These are phyloP conservation scores for Malurus elegans DNA, from an alignment of 2,113 vertebrate species.

Conservation along the genomic window DNA sequence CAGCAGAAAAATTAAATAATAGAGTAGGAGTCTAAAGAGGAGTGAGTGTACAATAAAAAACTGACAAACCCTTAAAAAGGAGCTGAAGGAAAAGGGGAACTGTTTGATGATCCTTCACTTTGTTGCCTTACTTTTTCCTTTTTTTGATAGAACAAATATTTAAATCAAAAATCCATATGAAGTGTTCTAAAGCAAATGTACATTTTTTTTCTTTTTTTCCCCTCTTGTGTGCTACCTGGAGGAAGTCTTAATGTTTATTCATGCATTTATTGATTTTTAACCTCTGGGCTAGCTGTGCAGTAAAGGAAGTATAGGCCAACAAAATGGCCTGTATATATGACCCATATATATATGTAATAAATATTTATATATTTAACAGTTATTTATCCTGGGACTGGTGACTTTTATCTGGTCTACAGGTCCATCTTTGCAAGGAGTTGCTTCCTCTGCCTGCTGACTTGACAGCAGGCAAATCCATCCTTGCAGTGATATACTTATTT, in stretches of 20 bases:
- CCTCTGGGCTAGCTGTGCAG: not conserved
- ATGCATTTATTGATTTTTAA: not conserved
- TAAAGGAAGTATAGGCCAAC: not conserved
- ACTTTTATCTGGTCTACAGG: not conserved
- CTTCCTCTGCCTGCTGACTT: not conserved
- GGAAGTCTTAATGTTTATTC: not conserved
- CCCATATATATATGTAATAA: no score
- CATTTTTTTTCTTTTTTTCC: not conserved
- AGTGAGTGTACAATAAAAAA: not conserved
- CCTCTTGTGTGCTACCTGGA: not conserved
- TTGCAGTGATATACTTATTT: not conserved
- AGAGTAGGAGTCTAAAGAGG: not conserved
- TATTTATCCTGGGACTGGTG: not conserved
- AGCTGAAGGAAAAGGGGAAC: not conserved
- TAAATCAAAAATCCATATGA: not conserved
- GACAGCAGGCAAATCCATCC: not conserved
- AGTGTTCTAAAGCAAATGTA: not conserved
- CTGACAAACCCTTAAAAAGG: not conserved
- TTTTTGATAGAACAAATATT: not conserved
- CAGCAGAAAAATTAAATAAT: slow-evolving; percentile 68
- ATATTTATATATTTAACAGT: not conserved
- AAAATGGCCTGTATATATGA: not conserved
- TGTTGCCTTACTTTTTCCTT: not conserved
- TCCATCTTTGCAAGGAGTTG: not conserved
- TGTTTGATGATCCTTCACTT: not conserved